Evolutionary conservation across 2,888 invertebrate species (phyloP), one percentile per base, ranked within the genome.

Genomic region (Oscheius sp.): DNA sequence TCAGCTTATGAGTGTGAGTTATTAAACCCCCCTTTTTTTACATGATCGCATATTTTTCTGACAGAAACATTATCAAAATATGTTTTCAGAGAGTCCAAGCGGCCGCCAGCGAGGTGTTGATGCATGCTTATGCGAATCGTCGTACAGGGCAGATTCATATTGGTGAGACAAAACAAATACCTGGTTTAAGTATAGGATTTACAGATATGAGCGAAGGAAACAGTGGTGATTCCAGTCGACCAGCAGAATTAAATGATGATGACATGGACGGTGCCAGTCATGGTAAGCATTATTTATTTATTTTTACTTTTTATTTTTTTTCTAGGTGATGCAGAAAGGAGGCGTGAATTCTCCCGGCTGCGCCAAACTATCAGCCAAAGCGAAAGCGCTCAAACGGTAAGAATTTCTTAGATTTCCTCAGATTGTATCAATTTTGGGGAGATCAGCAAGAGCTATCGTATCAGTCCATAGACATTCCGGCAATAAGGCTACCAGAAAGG

Each of bases 381-480:
- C n/a, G 64, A 73, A 41, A 61, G 59, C 43, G 75, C 72, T 2
- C 75, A 72, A 63, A 69, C 72, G 59, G 75, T 75, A 16, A 59
- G 75, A n/a, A 55, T 5, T n/a, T 29, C 2, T 23, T 9, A 25
- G 43, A 21, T 43, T 13, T 41, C 21, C 13, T 18, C n/a, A 13
- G 45, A 45, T 6, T 45, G 13, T 18, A 16, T 13, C 16, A 45
- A 45, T 63, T 45, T 23, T 43, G 63, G 46, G 52, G 49, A 52
- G 13, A 46, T 23, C 13, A 23, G n/a, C 66, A 35, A 41, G 61
- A 58, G 29, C 25, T 45, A 18, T 66, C 66, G 25, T 66, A 66
- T 52, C 66, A 66, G 16, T 66, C 66, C 46, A 52, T 52, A 46
- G 66, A 66, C 12, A 66, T 66, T 18, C 66, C 66, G 16, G 46